Conservation (phyloP, 2,888 invertebrate species). For the Eupithecia dodoneata region DNA sequence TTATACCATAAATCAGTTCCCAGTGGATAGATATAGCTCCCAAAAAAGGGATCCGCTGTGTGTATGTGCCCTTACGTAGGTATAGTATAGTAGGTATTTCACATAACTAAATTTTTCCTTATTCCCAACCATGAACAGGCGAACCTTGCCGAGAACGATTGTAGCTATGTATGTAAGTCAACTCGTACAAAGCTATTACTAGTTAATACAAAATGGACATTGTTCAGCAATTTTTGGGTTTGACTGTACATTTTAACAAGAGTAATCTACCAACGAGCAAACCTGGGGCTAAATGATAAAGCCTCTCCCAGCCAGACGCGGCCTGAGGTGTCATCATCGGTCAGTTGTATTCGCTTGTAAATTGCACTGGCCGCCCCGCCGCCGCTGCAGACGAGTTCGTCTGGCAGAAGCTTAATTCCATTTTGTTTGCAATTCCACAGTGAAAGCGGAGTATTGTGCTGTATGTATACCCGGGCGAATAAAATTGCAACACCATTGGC, state of each 20-base stretch:
- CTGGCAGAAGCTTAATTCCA: slow-evolving; percentile 2
- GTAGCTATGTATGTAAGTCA: not conserved
- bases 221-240: not conserved
- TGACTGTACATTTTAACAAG: not conserved
- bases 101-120: not conserved
- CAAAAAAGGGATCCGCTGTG: too few species aligned
- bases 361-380: not conserved
- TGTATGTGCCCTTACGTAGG: too few species aligned
- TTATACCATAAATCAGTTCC: too few species aligned
- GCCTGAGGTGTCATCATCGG: not conserved
- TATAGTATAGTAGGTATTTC: not conserved
- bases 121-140: not conserved
- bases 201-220: not conserved
- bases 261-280: not conserved
- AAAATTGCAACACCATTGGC: slow-evolving; percentile 43
- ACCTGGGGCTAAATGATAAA: not conserved
- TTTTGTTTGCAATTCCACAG: slow-evolving; percentile 43
- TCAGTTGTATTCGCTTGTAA: not conserved
- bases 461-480: slow-evolving; percentile 50
- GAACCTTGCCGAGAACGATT: not conserved
- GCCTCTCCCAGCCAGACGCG: not conserved
- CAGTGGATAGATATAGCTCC: too few species aligned
- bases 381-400: not conserved
- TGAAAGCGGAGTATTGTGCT: slow-evolving; percentile 62
- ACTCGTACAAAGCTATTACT: not conserved